These are phyloP conservation scores for Hirudo medicinalis DNA, from an alignment of 1,140 invertebrate genomes.

Conservation along the genomic window DNA sequence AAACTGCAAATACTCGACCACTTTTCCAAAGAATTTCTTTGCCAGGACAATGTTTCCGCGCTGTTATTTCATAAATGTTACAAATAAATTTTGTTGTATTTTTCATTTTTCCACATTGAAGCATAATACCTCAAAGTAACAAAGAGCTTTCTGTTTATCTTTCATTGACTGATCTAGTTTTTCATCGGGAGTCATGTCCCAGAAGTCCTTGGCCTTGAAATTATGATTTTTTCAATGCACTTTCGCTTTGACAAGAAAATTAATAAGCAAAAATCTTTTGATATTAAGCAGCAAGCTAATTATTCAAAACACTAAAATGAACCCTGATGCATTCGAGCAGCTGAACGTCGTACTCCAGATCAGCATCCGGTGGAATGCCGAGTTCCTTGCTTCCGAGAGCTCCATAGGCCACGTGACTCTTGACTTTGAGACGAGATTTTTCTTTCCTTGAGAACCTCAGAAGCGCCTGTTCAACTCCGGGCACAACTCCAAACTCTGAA, in stretches of 20 bases:
- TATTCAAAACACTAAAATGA: neutral
- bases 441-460: conserved; percentile 69
- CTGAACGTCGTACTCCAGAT: conserved; percentile 62
- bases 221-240: neutral
- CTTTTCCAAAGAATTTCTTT: conserved; percentile 5
- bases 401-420: conserved; percentile 66
- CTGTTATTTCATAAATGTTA: neutral
- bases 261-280: neutral
- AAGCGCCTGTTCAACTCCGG: conserved; percentile 71
- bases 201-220: conserved; percentile 55
- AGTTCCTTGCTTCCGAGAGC: conserved; percentile 53
- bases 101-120: neutral
- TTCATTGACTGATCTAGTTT: conserved; percentile 66
- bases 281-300: neutral
- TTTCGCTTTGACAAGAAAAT: neutral
- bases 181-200: conserved; percentile 61
- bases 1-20: conserved; percentile 11
- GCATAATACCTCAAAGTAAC: conserved; percentile 63
- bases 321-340: conserved; percentile 71
- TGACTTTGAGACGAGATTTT: conserved; percentile 59
- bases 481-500: conserved; percentile 55
- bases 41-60: conserved; percentile 1
- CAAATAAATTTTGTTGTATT: neutral
- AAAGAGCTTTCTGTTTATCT: conserved; percentile 77
- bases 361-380: conserved; percentile 63